phyloP scores from a whole-genome alignment of 1,140 invertebrate genomes.

The Drosophila triauraria region DNA sequence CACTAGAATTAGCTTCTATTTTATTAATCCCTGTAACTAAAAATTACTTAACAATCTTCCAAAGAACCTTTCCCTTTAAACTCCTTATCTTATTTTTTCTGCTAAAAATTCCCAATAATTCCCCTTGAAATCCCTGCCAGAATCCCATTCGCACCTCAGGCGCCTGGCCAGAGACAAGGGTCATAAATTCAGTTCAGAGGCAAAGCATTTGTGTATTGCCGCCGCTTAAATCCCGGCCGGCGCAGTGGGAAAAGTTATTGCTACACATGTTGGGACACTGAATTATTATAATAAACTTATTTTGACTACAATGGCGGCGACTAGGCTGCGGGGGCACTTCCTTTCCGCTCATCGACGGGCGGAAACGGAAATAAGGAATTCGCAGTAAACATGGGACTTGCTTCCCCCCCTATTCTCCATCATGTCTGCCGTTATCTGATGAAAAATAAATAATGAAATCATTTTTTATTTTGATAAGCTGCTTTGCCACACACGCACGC shows the following conservation, averaged over 20 bases:
- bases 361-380: constrained; percentile 68
- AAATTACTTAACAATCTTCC: not conserved
- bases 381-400: constrained; percentile 53
- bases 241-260: constrained; percentile 48
- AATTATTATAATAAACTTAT: constrained; percentile 83
- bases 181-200: constrained; percentile 27
- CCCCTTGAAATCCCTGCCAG: not conserved
- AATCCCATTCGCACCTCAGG: constrained; percentile 7
- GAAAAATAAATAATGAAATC: constrained; percentile 83
- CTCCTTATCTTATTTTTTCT: not conserved
- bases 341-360: constrained; percentile 44
- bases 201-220: constrained; percentile 2
- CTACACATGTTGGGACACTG: constrained; percentile 73
- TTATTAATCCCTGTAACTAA: no score
- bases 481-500: constrained; percentile 54
- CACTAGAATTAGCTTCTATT: no score
- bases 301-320: constrained; percentile 23
- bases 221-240: constrained; percentile 12
- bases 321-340: not conserved
- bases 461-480: constrained; percentile 84
- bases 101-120: not conserved
- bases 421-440: constrained; percentile 71
- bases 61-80: no score
- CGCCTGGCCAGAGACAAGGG: not conserved
- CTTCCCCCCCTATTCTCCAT: constrained; percentile 25